Percentiles rank a stretch among this genome's conserved stretches.
These are phyloP conservation scores for Stenodera caucasica DNA, from an alignment of 2,888 invertebrate species.

Conservation along the genomic window DNA sequence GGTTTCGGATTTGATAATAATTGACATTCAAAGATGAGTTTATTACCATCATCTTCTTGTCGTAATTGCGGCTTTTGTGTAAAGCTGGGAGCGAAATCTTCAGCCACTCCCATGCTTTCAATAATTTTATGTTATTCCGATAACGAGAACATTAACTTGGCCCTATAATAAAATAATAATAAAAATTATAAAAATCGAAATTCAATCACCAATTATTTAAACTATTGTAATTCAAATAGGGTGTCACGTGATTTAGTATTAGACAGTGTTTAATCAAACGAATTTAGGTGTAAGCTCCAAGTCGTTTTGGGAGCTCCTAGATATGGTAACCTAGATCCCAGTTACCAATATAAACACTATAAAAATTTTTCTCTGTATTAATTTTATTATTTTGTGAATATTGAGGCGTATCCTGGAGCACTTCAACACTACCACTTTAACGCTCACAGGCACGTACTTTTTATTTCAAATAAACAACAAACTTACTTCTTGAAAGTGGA, in stretches of 20 bases:
- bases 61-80: constrained; percentile 96
- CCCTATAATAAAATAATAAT: constrained; percentile 41
- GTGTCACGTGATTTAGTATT: constrained; percentile 16
- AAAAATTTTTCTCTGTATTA: background rate
- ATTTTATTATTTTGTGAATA: constrained; percentile 19
- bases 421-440: constrained; percentile 29
- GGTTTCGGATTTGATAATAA: constrained; percentile 85
- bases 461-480: constrained; percentile 31
- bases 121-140: constrained; percentile 43
- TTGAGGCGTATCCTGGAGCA: constrained; percentile 20
- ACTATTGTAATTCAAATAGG: background rate
- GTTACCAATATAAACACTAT: constrained; percentile 12
- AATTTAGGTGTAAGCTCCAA: constrained; percentile 14
- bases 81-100: constrained; percentile 98
- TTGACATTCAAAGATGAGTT: constrained; percentile 92
- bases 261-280: constrained; percentile 16
- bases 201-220: background rate
- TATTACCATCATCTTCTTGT: constrained; percentile 95
- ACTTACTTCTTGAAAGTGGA: constrained; percentile 50
- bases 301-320: constrained; percentile 17
- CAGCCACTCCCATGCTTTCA: constrained; percentile 76
- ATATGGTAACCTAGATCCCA: constrained; percentile 18
- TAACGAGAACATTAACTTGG: constrained; percentile 54
- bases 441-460: constrained; percentile 36
- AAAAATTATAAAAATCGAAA: background rate